A percentile compares a stretch with the other conserved stretches of the same genome.
Conservation (phyloP, 2,888 invertebrate species). For the Nephrocerus scutellatus region DNA sequence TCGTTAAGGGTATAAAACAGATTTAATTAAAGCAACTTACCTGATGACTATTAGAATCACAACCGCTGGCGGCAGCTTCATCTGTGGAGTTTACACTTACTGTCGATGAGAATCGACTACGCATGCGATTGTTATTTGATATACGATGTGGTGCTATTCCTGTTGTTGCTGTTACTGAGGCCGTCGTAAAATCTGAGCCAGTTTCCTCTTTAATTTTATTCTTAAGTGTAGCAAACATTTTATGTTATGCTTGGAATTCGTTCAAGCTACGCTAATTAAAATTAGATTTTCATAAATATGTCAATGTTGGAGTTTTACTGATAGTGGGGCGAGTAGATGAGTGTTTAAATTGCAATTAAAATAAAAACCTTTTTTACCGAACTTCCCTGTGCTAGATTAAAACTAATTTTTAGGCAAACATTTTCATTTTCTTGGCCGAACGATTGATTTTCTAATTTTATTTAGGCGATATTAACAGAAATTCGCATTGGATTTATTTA, state of each 20-base stretch:
- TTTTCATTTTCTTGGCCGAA: constrained; percentile 12
- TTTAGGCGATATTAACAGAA: too few species aligned
- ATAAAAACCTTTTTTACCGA: too few species aligned
- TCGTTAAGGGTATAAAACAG: too few species aligned
- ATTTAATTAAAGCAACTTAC: constrained; percentile 23
- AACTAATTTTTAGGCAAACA: constrained; percentile 6
- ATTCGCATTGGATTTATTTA: too few species aligned
- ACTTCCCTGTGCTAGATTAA: constrained; percentile 17
- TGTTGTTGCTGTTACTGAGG: constrained; percentile 8
- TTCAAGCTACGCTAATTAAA: constrained; percentile 11
- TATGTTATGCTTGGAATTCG: constrained; percentile 16
- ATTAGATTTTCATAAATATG: too few species aligned
- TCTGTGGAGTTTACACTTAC: constrained; percentile 42
- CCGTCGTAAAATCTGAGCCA: constrained; percentile 61
- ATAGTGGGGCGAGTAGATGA: too few species aligned
- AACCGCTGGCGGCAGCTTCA: constrained; percentile 31
- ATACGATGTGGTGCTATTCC: constrained; percentile 19
- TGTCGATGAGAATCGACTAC: constrained; percentile 40
- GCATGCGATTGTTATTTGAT: constrained; percentile 38
- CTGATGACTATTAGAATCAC: constrained; percentile 22
- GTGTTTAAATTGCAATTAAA: too few species aligned
- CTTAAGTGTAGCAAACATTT: constrained; percentile 81
- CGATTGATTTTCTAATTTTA: too few species aligned
- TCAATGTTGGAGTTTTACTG: too few species aligned
- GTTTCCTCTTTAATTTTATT: constrained; percentile 87